Evolutionary conservation across 2,797 vertebrate genomes (phyloP).

Genomic region (Anisognathus igniventris): DNA sequence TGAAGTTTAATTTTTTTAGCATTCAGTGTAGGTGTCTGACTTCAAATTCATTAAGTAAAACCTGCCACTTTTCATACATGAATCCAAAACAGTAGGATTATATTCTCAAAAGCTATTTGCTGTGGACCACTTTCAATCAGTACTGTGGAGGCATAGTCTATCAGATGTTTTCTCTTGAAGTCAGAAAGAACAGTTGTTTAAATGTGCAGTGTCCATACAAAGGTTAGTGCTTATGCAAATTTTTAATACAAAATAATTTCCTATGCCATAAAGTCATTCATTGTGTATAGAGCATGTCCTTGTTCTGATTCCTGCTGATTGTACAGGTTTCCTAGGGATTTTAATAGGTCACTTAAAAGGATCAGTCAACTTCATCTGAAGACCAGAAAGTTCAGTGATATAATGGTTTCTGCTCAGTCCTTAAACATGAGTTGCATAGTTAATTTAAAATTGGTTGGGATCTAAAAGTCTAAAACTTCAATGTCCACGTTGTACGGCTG

Average conservation of each 20-base stretch:
- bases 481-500: neutral
- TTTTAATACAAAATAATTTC: neutral
- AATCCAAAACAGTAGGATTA: constrained; percentile 48
- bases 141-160: constrained; percentile 15
- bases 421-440: neutral
- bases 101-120: constrained; percentile 54
- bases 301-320: neutral
- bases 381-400: neutral
- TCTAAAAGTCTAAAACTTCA: neutral
- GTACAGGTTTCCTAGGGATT: neutral
- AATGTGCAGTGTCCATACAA: neutral
- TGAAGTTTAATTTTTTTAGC: neutral
- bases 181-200: constrained; percentile 46
- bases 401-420: neutral
- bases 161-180: constrained; percentile 16
- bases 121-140: constrained; percentile 30
- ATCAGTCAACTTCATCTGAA: neutral
- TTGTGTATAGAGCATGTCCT: neutral
- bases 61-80: constrained; percentile 18
- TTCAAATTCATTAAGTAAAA: constrained; percentile 43
- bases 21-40: neutral
- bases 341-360: neutral
- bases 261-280: neutral
- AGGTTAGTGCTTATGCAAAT: neutral
- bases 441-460: neutral